A percentile compares a stretch with the other conserved stretches of the same genome.
These are phyloP conservation scores for Epinotia brunnichana DNA, from an alignment of 2,888 invertebrate species.

Conservation along the genomic window DNA sequence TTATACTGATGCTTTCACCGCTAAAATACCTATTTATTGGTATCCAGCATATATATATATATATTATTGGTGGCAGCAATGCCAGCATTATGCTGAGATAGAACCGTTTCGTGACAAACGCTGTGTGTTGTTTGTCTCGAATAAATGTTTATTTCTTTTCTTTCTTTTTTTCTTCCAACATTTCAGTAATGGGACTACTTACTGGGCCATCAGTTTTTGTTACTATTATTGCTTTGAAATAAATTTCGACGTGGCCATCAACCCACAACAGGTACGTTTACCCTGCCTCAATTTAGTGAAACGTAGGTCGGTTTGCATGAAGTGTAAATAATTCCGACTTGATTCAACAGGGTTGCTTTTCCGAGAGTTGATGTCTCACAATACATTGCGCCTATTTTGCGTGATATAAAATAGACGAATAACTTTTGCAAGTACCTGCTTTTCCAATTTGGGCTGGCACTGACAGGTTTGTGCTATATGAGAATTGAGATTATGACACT, in stretches of 20 bases:
- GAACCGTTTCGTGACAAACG: too few species aligned
- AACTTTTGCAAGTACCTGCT: conserved; percentile 1
- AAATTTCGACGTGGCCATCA: neutral
- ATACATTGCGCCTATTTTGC: neutral
- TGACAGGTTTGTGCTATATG: conserved; percentile 24
- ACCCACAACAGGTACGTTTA: too few species aligned
- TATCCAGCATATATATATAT: too few species aligned
- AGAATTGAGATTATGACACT: conserved; percentile 35
- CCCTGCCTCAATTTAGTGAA: neutral
- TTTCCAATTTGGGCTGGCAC: conserved; percentile 1
- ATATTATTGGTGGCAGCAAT: too few species aligned
- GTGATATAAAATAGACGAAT: neutral
- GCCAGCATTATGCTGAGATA: too few species aligned
- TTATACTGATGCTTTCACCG: too few species aligned
- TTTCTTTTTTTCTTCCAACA: too few species aligned
- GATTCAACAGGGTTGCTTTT: neutral
- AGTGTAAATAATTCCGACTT: neutral
- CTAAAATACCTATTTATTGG: neutral
- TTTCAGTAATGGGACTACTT: too few species aligned
- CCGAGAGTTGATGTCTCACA: neutral
- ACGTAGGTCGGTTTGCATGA: neutral
- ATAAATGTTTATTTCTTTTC: too few species aligned
- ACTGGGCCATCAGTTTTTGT: too few species aligned
- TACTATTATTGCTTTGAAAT: neutral
- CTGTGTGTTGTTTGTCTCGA: too few species aligned